Percentiles rank a stretch among this genome's conserved stretches.
phyloP scores from a whole-genome alignment of 2,888 invertebrate genomes.

The Metacarcinus magister region DNA sequence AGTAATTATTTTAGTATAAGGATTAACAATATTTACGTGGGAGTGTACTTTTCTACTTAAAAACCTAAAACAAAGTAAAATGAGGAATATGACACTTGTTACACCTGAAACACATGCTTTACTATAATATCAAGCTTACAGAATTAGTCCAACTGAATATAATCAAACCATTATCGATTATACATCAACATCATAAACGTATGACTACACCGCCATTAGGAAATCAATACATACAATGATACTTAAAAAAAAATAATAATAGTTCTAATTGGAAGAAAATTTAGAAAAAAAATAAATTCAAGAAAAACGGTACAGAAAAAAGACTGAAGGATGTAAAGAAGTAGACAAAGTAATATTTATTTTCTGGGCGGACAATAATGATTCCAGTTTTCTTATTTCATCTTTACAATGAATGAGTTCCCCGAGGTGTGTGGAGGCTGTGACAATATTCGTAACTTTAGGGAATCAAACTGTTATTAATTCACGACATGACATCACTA shows the following conservation, averaged over 20 bases:
- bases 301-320: background rate
- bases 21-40: background rate
- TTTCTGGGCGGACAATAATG: background rate
- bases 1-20: background rate
- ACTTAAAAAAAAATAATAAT: background rate
- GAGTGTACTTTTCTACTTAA: background rate
- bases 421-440: background rate
- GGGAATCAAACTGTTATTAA: no score
- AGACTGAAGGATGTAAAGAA: background rate
- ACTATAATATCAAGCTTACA: background rate
- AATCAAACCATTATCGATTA: background rate
- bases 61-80: background rate
- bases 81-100: background rate
- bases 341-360: background rate
- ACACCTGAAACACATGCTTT: background rate
- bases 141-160: background rate
- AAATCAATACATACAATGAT: background rate
- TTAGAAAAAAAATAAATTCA: no score
- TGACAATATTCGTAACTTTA: no score
- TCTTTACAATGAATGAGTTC: background rate
- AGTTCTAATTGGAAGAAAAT: background rate
- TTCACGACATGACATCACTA: no score
- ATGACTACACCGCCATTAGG: background rate
- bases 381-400: background rate
- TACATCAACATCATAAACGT: background rate